phyloP scores from a whole-genome alignment of 2,888 invertebrate species.

The Diabrotica balteata region DNA sequence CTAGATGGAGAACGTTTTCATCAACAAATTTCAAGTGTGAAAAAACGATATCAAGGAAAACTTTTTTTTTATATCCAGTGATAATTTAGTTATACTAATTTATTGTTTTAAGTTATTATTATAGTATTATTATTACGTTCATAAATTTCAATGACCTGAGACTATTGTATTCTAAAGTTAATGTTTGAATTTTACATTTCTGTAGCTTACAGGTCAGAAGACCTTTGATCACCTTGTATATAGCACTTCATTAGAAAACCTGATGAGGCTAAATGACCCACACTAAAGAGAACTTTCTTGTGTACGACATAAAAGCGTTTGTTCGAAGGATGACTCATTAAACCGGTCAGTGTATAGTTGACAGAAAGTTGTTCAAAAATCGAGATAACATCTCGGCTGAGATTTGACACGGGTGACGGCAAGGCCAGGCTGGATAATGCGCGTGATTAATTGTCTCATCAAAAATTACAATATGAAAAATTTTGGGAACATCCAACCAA shows the following conservation, averaged over 20 bases:
- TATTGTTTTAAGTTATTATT: no score
- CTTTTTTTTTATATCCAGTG: no score
- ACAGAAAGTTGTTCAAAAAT: conserved; percentile 31
- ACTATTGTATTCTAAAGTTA: no score
- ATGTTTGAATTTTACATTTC: no score
- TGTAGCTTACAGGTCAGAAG: no score
- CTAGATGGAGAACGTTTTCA: no score
- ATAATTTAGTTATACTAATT: no score
- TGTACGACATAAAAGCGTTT: conserved; percentile 14
- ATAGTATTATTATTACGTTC: no score
- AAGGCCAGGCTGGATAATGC: conserved; percentile 29
- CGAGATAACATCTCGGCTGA: conserved; percentile 24
- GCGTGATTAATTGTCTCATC: conserved; percentile 34
- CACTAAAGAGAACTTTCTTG: conserved; percentile 7
- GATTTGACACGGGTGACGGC: conserved; percentile 30
- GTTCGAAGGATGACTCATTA: conserved; percentile 15
- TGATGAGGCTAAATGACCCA: conserved; percentile 5
- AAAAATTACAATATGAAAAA: conserved; percentile 33
- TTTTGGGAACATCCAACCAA: conserved; percentile 18
- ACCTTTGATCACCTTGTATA: background rate
- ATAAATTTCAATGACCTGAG: no score
- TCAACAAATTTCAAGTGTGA: no score
- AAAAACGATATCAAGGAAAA: no score
- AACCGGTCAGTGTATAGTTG: conserved; percentile 16
- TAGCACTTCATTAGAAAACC: background rate